phyloP scores from a whole-genome alignment of 2,113 vertebrate species.

The Eira barbara region DNA sequence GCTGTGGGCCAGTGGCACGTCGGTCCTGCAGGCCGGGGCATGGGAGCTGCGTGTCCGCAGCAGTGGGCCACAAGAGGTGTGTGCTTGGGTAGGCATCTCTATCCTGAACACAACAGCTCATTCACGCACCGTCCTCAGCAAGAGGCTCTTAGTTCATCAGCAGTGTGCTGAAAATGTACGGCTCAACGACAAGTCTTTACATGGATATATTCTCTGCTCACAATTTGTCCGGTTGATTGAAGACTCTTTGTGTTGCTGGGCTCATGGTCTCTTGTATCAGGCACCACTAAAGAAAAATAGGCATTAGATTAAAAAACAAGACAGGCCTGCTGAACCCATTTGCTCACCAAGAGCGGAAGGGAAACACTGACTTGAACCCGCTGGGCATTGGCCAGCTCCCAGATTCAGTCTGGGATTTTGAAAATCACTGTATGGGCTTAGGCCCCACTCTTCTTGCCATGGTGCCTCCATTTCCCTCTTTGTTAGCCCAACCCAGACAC shows the following conservation, averaged over 20 bases:
- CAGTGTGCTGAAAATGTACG: background rate
- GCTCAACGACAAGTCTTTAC: background rate
- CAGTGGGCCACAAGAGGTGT: accelerated
- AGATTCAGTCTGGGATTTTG: background rate
- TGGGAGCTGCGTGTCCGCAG: accelerated
- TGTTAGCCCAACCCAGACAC: background rate
- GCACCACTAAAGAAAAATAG: background rate
- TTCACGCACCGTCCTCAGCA: background rate
- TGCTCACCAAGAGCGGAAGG: background rate
- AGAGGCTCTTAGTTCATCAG: background rate
- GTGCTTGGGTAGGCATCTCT: background rate
- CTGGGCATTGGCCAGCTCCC: background rate
- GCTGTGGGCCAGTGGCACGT: background rate
- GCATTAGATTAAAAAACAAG: background rate
- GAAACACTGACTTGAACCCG: background rate
- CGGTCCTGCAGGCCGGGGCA: background rate
- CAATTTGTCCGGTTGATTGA: background rate
- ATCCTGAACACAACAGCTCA: background rate
- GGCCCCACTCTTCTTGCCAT: background rate
- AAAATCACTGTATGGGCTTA: background rate
- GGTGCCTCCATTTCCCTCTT: background rate
- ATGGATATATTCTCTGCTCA: background rate
- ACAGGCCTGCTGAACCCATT: background rate
- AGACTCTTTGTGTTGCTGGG: background rate
- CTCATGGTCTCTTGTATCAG: background rate